These are phyloP conservation scores for Sardina pilchardus DNA, from an alignment of 2,113 vertebrate genomes.

Conservation along the genomic window DNA sequence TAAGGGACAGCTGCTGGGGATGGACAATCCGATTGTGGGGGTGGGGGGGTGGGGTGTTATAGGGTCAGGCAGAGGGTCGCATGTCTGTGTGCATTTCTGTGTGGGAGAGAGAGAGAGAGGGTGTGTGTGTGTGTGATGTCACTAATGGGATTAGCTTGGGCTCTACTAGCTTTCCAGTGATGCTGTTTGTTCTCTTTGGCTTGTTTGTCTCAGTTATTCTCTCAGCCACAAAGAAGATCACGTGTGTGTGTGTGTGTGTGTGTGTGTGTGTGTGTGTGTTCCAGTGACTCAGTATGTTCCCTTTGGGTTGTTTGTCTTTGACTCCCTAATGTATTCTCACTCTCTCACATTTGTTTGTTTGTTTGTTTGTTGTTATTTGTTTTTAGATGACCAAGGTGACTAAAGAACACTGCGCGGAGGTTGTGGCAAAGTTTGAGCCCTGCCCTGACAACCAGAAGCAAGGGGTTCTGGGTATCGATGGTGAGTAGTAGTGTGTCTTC, in stretches of 20 bases:
- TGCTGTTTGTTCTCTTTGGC: neutral
- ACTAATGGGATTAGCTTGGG: conserved; percentile 26
- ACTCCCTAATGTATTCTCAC: neutral
- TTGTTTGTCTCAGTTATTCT: neutral
- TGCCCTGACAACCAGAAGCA: conserved; percentile 88
- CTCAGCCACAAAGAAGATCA: too few relatives aligned
- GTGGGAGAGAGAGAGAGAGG: neutral
- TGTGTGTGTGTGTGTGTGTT: neutral
- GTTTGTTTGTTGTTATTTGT: neutral
- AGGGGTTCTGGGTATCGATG: conserved; percentile 89
- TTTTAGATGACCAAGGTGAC: conserved; percentile 85
- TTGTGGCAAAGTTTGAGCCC: conserved; percentile 91
- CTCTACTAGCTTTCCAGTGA: neutral
- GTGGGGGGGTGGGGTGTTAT: neutral
- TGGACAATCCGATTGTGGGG: conserved; percentile 45
- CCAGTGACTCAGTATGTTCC: neutral
- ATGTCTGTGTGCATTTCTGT: neutral
- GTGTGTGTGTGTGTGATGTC: neutral
- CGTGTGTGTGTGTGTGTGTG: too few relatives aligned
- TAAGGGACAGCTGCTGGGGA: conserved; percentile 38
- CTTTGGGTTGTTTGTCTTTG: neutral
- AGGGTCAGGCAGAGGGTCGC: neutral
- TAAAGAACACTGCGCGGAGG: conserved; percentile 85
- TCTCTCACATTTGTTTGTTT: neutral
- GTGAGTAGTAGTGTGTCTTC: conserved; percentile 64